Evolutionary conservation across 35 echinoderm and acorn worm genomes (phyloP).

Genomic region (Heliocidaris erythrogramma): DNA sequence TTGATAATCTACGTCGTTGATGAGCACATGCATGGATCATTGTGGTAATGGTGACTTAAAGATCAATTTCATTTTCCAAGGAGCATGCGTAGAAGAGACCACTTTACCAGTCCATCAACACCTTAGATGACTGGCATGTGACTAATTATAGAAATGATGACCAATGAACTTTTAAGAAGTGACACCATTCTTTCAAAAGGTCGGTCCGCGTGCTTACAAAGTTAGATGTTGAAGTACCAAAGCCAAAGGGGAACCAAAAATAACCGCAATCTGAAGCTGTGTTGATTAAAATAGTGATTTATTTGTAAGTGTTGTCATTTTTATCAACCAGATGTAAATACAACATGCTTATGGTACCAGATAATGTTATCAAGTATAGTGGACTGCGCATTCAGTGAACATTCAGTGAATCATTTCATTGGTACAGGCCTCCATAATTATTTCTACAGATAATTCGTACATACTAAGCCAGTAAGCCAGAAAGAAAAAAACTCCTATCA

Average conservation of each 20-base stretch:
- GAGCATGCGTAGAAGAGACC: background rate
- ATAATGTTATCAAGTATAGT: background rate
- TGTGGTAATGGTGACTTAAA: background rate
- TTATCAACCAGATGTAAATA: background rate
- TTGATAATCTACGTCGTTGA: background rate
- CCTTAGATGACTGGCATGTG: background rate
- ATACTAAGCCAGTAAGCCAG: no score
- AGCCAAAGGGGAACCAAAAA: background rate
- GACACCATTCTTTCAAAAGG: background rate
- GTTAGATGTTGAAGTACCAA: background rate
- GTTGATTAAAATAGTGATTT: background rate
- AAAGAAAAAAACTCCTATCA: no score
- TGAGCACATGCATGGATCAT: background rate
- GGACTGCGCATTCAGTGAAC: no score
- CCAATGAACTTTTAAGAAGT: background rate
- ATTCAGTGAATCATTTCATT: no score
- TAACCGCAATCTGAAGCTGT: background rate
- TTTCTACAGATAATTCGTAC: no score
- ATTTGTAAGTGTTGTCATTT: background rate
- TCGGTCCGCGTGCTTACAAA: background rate
- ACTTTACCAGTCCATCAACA: background rate
- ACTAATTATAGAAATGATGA: slow-evolving; percentile 6
- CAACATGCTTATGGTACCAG: background rate
- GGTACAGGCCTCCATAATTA: no score
- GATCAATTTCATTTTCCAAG: background rate